A percentile compares a stretch with the other conserved stretches of the same genome.
phyloP scores from a whole-genome alignment of 2,113 vertebrate genomes.

The Rhodinocichla rosea region DNA sequence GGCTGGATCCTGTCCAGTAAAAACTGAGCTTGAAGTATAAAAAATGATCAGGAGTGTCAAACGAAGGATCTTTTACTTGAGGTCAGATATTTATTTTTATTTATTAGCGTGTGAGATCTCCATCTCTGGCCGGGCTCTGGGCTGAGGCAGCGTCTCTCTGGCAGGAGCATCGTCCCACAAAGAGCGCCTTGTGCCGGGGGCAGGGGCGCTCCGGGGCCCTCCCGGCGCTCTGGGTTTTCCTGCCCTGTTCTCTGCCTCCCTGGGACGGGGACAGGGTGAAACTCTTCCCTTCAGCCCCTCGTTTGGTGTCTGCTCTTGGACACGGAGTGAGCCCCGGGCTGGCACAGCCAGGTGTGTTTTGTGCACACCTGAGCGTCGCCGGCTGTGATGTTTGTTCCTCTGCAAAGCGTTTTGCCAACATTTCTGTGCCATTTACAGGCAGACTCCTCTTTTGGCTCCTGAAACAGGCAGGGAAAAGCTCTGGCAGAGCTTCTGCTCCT shows the following conservation, averaged over 20 bases:
- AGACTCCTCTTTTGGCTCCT: not conserved
- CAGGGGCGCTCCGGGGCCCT: not conserved
- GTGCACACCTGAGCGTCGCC: accelerated
- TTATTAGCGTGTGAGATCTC: conserved; percentile 62
- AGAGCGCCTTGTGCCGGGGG: not conserved
- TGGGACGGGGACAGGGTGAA: not conserved
- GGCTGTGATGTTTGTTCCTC: not conserved
- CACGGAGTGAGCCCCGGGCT: accelerated
- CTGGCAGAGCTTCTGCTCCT: not conserved
- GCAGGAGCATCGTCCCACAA: not conserved
- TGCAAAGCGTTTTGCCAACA: not conserved
- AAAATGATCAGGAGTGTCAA: conserved; percentile 64
- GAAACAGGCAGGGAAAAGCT: not conserved
- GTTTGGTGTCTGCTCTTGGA: accelerated
- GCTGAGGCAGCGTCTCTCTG: not conserved
- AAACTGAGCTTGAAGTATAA: conserved; percentile 65
- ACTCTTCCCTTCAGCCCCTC: accelerated
- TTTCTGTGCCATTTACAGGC: accelerated
- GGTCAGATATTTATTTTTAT: conserved; percentile 71
- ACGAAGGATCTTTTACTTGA: conserved; percentile 60
- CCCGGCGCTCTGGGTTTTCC: not conserved
- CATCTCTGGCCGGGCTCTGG: conserved; percentile 19
- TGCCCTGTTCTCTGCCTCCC: not conserved
- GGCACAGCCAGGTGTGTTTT: not conserved
- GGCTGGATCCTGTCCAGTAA: conserved; percentile 71